These are phyloP conservation scores for Vombatus ursinus DNA, from an alignment of 2,113 vertebrate genomes.

Conservation along the genomic window DNA sequence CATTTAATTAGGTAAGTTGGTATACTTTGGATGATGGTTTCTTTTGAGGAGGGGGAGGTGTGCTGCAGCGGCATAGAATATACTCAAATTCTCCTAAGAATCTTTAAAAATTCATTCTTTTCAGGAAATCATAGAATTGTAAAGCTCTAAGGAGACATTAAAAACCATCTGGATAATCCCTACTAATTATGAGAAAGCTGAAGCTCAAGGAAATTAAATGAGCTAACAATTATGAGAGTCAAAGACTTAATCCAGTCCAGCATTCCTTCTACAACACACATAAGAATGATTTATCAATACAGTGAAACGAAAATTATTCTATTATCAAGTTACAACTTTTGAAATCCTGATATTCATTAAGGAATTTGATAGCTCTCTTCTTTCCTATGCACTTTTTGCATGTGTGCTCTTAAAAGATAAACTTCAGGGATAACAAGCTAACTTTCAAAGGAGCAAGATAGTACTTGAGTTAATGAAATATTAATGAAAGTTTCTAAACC, in stretches of 20 bases:
- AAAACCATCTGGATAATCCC: not conserved
- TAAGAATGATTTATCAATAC: constrained; percentile 2
- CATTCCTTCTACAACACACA: not conserved
- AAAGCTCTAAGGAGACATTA: not conserved
- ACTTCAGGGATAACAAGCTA: constrained; percentile 13
- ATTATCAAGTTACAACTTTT: not conserved
- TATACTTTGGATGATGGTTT: not conserved
- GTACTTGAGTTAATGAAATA: not conserved
- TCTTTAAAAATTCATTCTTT: not conserved
- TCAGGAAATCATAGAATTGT: not conserved
- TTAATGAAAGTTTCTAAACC: not conserved
- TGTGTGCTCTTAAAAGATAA: constrained; percentile 27
- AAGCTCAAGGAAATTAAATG: not conserved
- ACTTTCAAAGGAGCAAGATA: constrained; percentile 8
- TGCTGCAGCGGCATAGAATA: no score
- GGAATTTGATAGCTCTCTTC: constrained; percentile 31
- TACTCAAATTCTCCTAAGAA: not conserved
- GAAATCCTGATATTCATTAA: not conserved
- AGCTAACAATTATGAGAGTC: not conserved
- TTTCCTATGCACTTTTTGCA: constrained; percentile 10
- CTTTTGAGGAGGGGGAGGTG: not conserved
- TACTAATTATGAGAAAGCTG: not conserved
- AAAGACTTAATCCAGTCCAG: not conserved
- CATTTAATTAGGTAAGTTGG: not conserved
- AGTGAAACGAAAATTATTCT: constrained; percentile 31